These are phyloP conservation scores for Leuctra nigra DNA, from an alignment of 2,888 invertebrate genomes.

Conservation along the genomic window DNA sequence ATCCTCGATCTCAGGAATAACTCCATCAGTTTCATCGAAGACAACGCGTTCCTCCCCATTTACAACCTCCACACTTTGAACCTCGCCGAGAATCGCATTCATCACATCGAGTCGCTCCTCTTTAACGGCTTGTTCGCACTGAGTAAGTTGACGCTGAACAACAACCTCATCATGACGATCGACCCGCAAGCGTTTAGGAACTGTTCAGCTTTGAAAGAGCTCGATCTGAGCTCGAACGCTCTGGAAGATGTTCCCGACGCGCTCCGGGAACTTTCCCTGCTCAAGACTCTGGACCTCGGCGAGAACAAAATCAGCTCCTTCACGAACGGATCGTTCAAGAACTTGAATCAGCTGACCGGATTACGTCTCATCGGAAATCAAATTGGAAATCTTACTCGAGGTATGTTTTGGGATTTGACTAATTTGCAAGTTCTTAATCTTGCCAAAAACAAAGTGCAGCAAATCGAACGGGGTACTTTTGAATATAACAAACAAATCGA, in stretches of 20 bases:
- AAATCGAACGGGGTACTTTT: constrained; percentile 77
- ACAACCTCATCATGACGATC: constrained; percentile 73
- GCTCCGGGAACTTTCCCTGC: constrained; percentile 68
- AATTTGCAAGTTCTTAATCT: constrained; percentile 80
- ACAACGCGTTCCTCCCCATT: constrained; percentile 78
- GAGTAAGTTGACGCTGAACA: constrained; percentile 76
- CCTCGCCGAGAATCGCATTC: constrained; percentile 78
- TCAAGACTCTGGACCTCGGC: constrained; percentile 84
- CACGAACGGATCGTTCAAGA: constrained; percentile 76
- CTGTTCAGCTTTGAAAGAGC: constrained; percentile 79
- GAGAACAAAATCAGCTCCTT: constrained; percentile 85
- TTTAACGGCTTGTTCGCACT: constrained; percentile 80
- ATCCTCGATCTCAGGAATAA: constrained; percentile 81
- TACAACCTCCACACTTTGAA: constrained; percentile 87
- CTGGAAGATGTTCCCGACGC: constrained; percentile 75
- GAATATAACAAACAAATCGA: constrained; percentile 73
- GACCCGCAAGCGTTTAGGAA: constrained; percentile 79
- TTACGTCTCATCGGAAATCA: constrained; percentile 85
- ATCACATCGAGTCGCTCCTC: constrained; percentile 70
- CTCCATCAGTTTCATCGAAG: constrained; percentile 81
- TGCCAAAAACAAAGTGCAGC: constrained; percentile 82
- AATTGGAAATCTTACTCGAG: constrained; percentile 74
- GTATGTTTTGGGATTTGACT: constrained; percentile 81
- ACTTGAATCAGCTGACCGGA: constrained; percentile 79
- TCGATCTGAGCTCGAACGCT: constrained; percentile 83